phyloP scores from a whole-genome alignment of 2,888 invertebrate genomes.

The Drosophila borealis region DNA sequence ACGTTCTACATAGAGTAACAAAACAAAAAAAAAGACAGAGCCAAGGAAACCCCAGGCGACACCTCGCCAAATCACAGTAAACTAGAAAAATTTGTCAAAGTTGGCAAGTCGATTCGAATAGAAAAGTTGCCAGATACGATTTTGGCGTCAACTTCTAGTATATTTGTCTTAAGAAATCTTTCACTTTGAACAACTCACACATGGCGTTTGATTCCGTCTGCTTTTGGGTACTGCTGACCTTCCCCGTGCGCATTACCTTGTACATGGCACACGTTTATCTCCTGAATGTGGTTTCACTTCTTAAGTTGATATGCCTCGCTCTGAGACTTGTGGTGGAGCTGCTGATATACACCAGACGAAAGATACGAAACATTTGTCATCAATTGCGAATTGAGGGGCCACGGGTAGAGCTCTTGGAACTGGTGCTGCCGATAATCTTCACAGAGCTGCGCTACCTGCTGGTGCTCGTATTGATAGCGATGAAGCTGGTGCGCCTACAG shows the following conservation, averaged over 20 bases:
- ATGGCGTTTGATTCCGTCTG: constrained; percentile 22
- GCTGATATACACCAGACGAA: neutral
- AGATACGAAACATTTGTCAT: neutral
- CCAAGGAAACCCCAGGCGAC: constrained; percentile 17
- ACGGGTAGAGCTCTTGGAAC: neutral
- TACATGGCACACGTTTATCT: constrained; percentile 22
- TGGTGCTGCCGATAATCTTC: neutral
- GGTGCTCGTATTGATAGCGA: neutral
- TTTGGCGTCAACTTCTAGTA: constrained; percentile 19
- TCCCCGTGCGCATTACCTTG: constrained; percentile 24
- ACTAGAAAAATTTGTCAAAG: constrained; percentile 33
- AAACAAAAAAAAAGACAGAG: neutral
- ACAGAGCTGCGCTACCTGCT: neutral
- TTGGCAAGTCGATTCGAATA: constrained; percentile 13
- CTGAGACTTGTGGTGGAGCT: neutral
- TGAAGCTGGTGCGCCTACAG: constrained; percentile 4
- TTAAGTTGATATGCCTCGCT: constrained; percentile 1
- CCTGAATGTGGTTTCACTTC: constrained; percentile 15
- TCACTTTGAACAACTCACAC: neutral
- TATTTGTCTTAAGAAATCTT: constrained; percentile 17
- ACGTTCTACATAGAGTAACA: constrained; percentile 5
- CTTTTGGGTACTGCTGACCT: constrained; percentile 17
- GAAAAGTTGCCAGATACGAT: constrained; percentile 16
- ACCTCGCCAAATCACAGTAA: constrained; percentile 34
- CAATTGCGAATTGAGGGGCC: neutral